Evolutionary conservation across 2,113 vertebrate species (phyloP), one percentile per base, ranked within the genome.

Genomic region (Clinocottus analis): DNA sequence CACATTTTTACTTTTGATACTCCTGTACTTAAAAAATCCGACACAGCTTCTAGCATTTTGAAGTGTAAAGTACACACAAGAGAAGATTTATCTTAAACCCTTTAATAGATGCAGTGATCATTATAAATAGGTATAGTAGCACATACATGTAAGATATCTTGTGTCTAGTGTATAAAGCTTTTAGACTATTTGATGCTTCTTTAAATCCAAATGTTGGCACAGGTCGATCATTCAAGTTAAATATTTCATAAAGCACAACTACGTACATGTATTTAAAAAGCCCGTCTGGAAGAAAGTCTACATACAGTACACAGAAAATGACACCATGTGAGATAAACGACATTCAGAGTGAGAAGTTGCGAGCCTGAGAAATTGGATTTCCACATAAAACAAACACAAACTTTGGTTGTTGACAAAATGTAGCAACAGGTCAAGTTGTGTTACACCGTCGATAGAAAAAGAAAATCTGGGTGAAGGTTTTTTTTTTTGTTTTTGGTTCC

Each of bases 341-440:
- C 91, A 93, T 91, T 93, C 85, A 90, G 85, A 85, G 67, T 77
- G 79, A 79, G 35, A 83, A 55, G 19, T 69, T 35, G 8, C 77
- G 79, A 87, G 88, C 93, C 91, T 94, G 92, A 93, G 93, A 92
- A 90, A 93, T 72, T 45, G 6, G 70, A 90, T 68, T 81, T 75
- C 53, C 72, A 83, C 45, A 25, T 55, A 53, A 49, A 49, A 86
- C 58, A 80, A 59, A 75, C 37, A 61, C 79, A 86, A 79, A 92
- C 89, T 95, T 94, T 94, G 93, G 94, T 93, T 87, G 87, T 68
- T 61, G 69, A 90, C 80, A 89, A 84, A 86, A 90, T 69, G 56
- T 74, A 90, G 73, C 71, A 77, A 79, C 43, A 85, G 39, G 43
- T 91, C 79, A 83, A 83, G 87, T 88, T 79, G 79, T 60, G 68